phyloP scores from a whole-genome alignment of 2,113 vertebrate species.

The Eulemur macaco region DNA sequence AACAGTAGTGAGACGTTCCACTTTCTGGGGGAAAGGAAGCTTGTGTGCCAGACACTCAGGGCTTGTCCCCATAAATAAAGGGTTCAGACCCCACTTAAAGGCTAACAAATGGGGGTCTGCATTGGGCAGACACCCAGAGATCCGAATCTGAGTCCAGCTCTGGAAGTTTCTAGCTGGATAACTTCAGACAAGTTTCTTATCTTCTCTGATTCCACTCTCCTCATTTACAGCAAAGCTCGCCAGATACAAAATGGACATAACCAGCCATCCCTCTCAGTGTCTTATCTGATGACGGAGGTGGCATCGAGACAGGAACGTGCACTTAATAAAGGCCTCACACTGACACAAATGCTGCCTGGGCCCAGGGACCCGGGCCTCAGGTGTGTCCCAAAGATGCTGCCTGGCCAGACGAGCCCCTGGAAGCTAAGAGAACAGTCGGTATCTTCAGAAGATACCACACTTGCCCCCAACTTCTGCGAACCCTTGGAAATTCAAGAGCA shows the following conservation, averaged over 20 bases:
- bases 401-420: background rate
- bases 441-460: too few relatives aligned
- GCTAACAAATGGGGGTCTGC: accelerated
- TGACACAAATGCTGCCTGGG: background rate
- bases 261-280: accelerated
- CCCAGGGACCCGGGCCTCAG: background rate
- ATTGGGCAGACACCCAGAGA: background rate
- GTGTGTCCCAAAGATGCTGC: background rate
- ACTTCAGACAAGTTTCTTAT: background rate
- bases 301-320: accelerated
- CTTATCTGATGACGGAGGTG: too few relatives aligned
- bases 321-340: background rate
- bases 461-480: background rate
- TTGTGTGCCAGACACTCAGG: background rate
- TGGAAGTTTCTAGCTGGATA: background rate
- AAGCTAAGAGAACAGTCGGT: too few relatives aligned
- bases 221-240: background rate
- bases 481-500: background rate
- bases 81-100: background rate
- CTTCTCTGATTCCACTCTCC: background rate
- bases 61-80: background rate
- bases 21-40: background rate
- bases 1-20: background rate
- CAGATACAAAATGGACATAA: background rate
- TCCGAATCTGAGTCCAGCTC: background rate